A percentile compares a stretch with the other conserved stretches of the same genome.
These are phyloP conservation scores for Perca schrenkii DNA, from an alignment of 2,113 vertebrate species.

Conservation along the genomic window DNA sequence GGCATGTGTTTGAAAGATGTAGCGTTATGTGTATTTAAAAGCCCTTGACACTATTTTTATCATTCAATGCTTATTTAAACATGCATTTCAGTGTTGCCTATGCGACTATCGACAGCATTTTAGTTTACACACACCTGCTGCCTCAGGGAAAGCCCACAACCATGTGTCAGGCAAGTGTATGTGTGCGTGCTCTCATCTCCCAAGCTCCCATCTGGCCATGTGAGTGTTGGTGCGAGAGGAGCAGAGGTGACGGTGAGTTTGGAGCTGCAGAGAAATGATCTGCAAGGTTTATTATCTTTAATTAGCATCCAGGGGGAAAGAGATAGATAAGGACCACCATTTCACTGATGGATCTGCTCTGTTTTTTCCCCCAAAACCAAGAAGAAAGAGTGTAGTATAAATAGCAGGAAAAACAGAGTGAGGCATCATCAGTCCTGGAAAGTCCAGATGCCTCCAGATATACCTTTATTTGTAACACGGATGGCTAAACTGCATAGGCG, in stretches of 20 bases:
- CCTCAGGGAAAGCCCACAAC: conserved; percentile 36
- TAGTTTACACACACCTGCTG: conserved; percentile 70
- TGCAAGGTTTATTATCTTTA: conserved; percentile 81
- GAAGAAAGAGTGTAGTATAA: conserved; percentile 31
- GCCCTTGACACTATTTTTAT: conserved; percentile 56
- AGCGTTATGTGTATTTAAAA: conserved; percentile 46
- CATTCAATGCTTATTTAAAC: conserved; percentile 60
- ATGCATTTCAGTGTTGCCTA: conserved; percentile 24
- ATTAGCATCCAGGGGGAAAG: conserved; percentile 74
- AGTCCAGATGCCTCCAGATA: conserved; percentile 12
- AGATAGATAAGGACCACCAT: conserved; percentile 75
- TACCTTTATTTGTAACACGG: background rate
- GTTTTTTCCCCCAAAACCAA: conserved; percentile 26
- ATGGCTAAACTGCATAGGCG: too few relatives aligned
- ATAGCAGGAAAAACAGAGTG: conserved; percentile 12
- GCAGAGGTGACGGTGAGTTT: conserved; percentile 77
- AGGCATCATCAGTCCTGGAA: conserved; percentile 19
- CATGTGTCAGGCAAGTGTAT: conserved; percentile 18
- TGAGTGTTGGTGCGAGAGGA: conserved; percentile 63
- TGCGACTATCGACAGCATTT: conserved; percentile 27
- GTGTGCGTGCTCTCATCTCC: conserved; percentile 26
- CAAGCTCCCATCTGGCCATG: conserved; percentile 49
- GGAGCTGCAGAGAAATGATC: conserved; percentile 78
- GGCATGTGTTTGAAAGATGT: conserved; percentile 50
- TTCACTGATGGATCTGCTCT: conserved; percentile 69